These are phyloP conservation scores for Australoheros facetus DNA, from an alignment of 2,797 vertebrate genomes.

Conservation along the genomic window DNA sequence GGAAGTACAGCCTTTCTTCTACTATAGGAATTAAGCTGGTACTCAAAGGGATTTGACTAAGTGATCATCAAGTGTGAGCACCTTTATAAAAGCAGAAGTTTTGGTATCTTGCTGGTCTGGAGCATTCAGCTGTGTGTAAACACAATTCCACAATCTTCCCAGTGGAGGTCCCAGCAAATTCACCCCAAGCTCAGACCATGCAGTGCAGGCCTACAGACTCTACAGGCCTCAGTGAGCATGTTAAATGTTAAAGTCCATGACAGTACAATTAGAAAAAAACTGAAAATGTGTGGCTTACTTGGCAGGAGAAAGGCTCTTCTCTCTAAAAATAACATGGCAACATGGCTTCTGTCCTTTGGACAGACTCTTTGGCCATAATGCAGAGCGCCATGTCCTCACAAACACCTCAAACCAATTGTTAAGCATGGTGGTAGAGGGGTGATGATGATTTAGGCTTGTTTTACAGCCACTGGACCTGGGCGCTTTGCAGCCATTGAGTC, in stretches of 20 bases:
- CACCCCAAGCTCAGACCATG: background rate
- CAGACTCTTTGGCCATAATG: background rate
- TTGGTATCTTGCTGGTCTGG: background rate
- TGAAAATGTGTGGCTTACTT: background rate
- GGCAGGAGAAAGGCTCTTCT: background rate
- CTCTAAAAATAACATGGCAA: background rate
- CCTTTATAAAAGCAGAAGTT: background rate
- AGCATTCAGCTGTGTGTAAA: background rate
- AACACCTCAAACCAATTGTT: background rate
- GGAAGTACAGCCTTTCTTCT: background rate
- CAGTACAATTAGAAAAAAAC: background rate
- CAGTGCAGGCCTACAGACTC: background rate
- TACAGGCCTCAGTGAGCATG: background rate
- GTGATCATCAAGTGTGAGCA: background rate
- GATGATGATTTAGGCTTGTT: background rate
- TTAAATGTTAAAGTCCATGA: background rate
- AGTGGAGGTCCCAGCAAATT: background rate
- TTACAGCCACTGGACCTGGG: background rate
- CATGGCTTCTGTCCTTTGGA: background rate
- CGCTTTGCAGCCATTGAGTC: rapidly evolving
- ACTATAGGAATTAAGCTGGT: background rate
- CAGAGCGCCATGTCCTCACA: no score
- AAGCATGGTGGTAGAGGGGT: background rate
- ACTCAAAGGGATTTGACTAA: background rate
- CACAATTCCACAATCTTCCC: background rate